These are phyloP conservation scores for Steatocranus sp. DNA, from an alignment of 2,797 vertebrate species.

Conservation along the genomic window DNA sequence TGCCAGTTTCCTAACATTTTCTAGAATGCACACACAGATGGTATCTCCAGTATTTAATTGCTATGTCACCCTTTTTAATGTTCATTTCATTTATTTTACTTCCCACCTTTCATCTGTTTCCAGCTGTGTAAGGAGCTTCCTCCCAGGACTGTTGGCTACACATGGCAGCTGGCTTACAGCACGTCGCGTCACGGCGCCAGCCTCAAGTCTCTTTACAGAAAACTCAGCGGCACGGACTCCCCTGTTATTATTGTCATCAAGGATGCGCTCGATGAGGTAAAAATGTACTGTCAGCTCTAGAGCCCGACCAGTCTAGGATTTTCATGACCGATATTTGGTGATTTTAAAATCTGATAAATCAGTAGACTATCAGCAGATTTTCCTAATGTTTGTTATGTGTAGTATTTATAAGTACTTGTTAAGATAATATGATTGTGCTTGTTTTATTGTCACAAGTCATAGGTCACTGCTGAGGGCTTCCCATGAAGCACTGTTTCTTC, in stretches of 20 bases:
- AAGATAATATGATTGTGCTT: background rate
- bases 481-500: background rate
- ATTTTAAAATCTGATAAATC: background rate
- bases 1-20: background rate
- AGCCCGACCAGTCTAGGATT: background rate
- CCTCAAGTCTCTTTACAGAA: conserved; percentile 81
- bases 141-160: conserved; percentile 68
- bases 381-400: background rate
- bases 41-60: background rate
- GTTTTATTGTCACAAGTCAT: background rate
- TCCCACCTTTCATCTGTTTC: background rate
- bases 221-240: conserved; percentile 67
- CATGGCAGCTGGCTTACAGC: conserved; percentile 76
- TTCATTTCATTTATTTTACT: background rate
- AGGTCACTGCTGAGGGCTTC: background rate
- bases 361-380: background rate
- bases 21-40: background rate
- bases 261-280: conserved; percentile 76
- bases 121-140: conserved; percentile 77
- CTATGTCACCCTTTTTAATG: background rate
- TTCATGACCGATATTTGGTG: rapidly evolving
- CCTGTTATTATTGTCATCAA: conserved; percentile 77
- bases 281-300: background rate
- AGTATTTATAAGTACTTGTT: background rate
- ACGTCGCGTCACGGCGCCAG: conserved; percentile 75